Percentiles rank a stretch among this genome's conserved stretches.
Conservation (phyloP, 1,140 invertebrate species). For the Harpegnathos saltator region DNA sequence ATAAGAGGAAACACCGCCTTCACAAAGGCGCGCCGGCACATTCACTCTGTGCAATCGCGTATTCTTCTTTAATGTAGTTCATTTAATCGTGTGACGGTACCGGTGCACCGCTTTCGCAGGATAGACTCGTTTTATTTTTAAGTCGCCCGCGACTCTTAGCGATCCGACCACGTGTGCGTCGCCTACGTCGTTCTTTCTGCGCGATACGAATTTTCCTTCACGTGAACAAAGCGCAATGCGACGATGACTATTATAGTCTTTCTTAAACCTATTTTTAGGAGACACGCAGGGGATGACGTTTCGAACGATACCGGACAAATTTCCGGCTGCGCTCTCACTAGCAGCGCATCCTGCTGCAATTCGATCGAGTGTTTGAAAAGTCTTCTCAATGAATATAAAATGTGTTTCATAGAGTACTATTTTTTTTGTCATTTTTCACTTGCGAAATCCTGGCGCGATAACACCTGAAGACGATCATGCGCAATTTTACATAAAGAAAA, state of each 20-base stretch:
- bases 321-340: too few species aligned
- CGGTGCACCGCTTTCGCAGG: conserved; percentile 16
- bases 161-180: background rate
- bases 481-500: too few species aligned
- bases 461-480: too few species aligned
- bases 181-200: background rate
- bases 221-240: conserved; percentile 17
- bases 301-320: too few species aligned
- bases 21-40: conserved; percentile 39
- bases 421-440: too few species aligned
- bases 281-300: too few species aligned
- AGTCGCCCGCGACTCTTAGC: conserved; percentile 15
- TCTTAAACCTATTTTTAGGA: background rate
- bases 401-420: too few species aligned
- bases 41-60: conserved; percentile 54
- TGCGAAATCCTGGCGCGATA: too few species aligned
- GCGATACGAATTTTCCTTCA: conserved; percentile 1
- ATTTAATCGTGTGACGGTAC: conserved; percentile 57
- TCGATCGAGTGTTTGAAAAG: too few species aligned
- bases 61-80: conserved; percentile 71
- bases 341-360: too few species aligned
- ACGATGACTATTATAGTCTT: background rate
- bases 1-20: conserved; percentile 44
- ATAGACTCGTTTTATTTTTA: conserved; percentile 62
- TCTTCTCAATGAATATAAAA: too few species aligned